Percentiles rank a stretch among this genome's conserved stretches.
These are phyloP conservation scores for Gymnarchus niloticus DNA, from an alignment of 2,113 vertebrate genomes.

Conservation along the genomic window DNA sequence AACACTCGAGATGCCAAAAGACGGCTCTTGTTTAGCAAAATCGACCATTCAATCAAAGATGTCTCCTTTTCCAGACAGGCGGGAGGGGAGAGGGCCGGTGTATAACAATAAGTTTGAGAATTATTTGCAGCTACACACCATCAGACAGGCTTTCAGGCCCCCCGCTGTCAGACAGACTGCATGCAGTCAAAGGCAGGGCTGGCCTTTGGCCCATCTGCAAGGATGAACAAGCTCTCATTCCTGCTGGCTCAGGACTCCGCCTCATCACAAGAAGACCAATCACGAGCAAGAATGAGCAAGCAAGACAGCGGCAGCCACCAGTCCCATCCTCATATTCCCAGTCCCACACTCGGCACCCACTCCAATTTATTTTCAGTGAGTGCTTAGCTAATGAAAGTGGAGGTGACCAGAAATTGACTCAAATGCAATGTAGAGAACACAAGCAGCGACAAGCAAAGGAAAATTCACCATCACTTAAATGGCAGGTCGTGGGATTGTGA, in stretches of 20 bases:
- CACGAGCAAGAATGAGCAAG: neutral
- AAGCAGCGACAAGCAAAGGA: neutral
- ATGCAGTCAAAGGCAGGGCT: neutral
- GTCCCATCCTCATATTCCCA: neutral
- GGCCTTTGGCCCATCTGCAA: constrained; percentile 3
- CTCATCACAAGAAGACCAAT: neutral
- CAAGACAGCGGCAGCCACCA: neutral
- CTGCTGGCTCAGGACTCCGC: neutral
- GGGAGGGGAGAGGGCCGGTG: neutral
- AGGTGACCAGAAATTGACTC: neutral
- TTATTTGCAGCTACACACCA: neutral
- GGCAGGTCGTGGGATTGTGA: neutral
- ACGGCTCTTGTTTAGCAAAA: constrained; percentile 8
- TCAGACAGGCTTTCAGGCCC: neutral
- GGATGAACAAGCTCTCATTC: neutral
- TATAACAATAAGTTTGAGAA: neutral
- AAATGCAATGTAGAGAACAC: neutral
- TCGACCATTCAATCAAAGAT: constrained; percentile 4
- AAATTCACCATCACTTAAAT: neutral
- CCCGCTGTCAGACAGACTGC: constrained; percentile 17
- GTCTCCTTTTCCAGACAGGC: neutral
- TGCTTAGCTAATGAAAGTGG: neutral
- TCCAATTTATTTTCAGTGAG: neutral
- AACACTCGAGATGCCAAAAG: neutral
- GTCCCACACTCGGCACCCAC: neutral